Base-by-base conservation (phyloP, 2,888 invertebrate species). In the Maniola hyperantus region DNA sequence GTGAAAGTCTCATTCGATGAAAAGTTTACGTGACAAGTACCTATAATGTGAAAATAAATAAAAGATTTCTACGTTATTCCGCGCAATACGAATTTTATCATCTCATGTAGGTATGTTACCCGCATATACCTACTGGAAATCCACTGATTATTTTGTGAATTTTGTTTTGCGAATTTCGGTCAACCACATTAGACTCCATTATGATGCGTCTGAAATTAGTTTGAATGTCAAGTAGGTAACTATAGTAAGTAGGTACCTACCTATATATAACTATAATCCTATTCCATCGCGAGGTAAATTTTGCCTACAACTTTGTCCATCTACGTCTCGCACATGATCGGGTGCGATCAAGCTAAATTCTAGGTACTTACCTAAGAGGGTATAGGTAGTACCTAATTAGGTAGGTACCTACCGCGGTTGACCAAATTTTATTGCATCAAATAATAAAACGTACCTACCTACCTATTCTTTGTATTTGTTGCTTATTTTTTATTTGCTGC, bases 31-130 rank as follows among this genome's bases (percentile, higher is more conserved):
- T 60, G 60, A 60, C 1, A 13, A 48, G 48, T 48, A 36, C n/a
- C n/a, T n/a, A n/a, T n/a, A n/a, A n/a, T 60, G 36, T 50, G 34
- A 48, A 36, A 60, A 60, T 36, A 60, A 60, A 48, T 44, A n/a
- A 58, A 20, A 60, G 15, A 60, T 48, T 50, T 2, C 36, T 39
- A 15, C 36, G 11, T 18, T 5, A 33, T 42, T 26, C 34, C 8
- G 7, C 48, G 34, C 34, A 55, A 36, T 54, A 54, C 54, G 54
- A 54, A 15, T 59, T 59, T 44, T 48, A 46, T 59, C 34, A 34
- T 59, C 57, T 34, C 44, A 8, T 20, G 20, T 36, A 36, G 36
- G 36, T 55, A 13, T 20, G 20, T 36, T 60, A 48, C 60, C 60
- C 60, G 60, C 46, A 60, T 58, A 8, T 7, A 44, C 33, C n/a